Evolutionary conservation across 2,797 vertebrate genomes (phyloP), one percentile per base, ranked within the genome.

Genomic region (Anolis apletophallus): DNA sequence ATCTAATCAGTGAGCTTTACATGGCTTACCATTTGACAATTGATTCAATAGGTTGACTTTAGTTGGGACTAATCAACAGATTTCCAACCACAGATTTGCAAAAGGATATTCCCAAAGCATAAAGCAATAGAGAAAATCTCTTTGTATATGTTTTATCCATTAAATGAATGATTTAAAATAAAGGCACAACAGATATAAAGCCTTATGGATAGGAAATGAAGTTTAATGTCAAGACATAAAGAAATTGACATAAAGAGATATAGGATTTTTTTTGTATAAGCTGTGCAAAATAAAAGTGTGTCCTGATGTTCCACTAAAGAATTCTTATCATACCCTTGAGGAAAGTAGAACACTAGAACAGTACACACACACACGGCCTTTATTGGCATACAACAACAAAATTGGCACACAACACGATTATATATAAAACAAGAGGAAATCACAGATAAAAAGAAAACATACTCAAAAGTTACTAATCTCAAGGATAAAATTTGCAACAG

Each of bases 41-140:
- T 59, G 59, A 61, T 61, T 61, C 7, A 26, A 10, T 61, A 6
- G 23, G 59, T 26, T 10, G 19, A 26, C 59, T 26, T 26, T 61
- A 61, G 23, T 61, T 26, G 23, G 59, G 59, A 61, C 59, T 61
- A 61, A 61, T 26, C 23, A 26, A 10, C 59, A 61, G 23, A 26
- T 26, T 61, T 61, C 23, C 23, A 64, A 9, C 61, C 9, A 64
- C 12, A 29, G 9, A 76, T 40, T 74, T 80, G 26, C 46, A 85
- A 87, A 93, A 92, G 86, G 12, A 64, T 87, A 73, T 46, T 6
- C 59, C 78, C 26, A 84, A 29, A 87, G 16, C 84, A 19, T 80
- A 8, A 0, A 91, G 54, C 87, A 2, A 87, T 79, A 91, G 64
- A 88, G 50, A 32, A 71, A 7, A 3, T 34, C 46, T 16, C 64